These are phyloP conservation scores for Muscicapa comitata DNA, from an alignment of 2,797 vertebrate genomes.

Conservation along the genomic window DNA sequence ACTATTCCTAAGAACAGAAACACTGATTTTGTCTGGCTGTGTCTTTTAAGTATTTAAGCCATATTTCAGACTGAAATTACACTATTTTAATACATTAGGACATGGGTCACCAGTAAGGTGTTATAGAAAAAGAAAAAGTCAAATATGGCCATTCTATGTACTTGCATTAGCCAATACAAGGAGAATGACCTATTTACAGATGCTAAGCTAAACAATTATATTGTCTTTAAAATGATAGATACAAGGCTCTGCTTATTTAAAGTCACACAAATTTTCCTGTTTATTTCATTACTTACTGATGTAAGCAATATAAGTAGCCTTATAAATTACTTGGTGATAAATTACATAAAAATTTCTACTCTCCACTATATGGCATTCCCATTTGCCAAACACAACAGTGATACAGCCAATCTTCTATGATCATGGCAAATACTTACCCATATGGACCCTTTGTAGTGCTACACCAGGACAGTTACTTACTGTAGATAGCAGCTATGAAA, in stretches of 20 bases:
- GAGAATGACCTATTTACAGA: background rate
- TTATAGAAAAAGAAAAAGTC: background rate
- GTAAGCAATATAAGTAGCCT: background rate
- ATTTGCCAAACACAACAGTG: background rate
- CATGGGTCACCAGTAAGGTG: background rate
- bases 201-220: background rate
- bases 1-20: background rate
- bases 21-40: background rate
- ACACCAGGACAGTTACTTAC: background rate
- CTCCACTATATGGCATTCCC: background rate
- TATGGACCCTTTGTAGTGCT: background rate
- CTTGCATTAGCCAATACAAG: background rate
- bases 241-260: background rate
- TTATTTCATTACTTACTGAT: background rate
- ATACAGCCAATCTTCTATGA: background rate
- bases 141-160: background rate
- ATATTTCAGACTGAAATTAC: background rate
- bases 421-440: background rate
- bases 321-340: background rate
- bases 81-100: background rate
- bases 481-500: background rate
- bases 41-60: background rate
- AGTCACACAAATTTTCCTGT: background rate
- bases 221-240: background rate
- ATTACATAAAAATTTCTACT: background rate